phyloP scores from a whole-genome alignment of 2,888 invertebrate genomes.

The Operophtera brumata region DNA sequence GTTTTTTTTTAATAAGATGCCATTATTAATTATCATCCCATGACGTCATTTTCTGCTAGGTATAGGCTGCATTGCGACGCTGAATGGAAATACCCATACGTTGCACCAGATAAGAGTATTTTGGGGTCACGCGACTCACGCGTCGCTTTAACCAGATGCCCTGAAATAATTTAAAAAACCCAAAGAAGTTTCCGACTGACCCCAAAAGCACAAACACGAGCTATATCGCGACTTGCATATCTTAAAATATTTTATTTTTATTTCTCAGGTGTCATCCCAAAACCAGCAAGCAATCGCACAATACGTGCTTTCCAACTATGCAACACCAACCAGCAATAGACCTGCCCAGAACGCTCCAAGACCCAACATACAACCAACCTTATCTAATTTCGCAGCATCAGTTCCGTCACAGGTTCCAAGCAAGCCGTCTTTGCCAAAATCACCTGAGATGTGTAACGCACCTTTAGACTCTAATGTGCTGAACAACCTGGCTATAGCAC shows the following conservation, averaged over 20 bases:
- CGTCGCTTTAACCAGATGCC: too few relatives aligned
- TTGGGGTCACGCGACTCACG: too few relatives aligned
- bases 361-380: neutral
- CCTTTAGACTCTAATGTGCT: slow-evolving; percentile 53
- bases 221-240: too few relatives aligned
- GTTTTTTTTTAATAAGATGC: too few relatives aligned
- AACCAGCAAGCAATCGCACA: slow-evolving; percentile 2
- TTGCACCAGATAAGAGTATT: too few relatives aligned
- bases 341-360: neutral
- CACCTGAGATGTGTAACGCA: neutral
- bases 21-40: too few relatives aligned
- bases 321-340: neutral
- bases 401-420: neutral
- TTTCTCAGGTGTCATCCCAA: slow-evolving; percentile 4
- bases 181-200: too few relatives aligned
- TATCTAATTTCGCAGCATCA: slow-evolving; percentile 7
- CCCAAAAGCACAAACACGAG: too few relatives aligned
- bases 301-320: slow-evolving; percentile 8
- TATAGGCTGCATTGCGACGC: too few relatives aligned
- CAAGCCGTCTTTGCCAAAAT: slow-evolving; percentile 5
- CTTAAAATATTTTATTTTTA: neutral
- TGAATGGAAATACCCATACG: too few relatives aligned
- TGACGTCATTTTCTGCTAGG: too few relatives aligned
- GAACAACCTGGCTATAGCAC: slow-evolving; percentile 66
- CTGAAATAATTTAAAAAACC: too few relatives aligned